phyloP scores from a whole-genome alignment of 2,797 vertebrate species.

The Loriculus beryllinus region DNA sequence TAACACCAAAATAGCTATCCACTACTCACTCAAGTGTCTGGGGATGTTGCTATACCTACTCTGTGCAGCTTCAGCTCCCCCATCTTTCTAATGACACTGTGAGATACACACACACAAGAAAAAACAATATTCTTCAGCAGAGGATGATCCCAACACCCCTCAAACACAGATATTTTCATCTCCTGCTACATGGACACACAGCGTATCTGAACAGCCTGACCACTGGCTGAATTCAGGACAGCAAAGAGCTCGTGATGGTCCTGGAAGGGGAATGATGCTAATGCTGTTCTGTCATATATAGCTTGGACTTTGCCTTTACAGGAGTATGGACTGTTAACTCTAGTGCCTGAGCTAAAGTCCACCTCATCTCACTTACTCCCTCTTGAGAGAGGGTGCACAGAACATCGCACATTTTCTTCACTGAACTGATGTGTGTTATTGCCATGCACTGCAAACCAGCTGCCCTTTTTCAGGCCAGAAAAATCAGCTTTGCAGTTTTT shows the following conservation, averaged over 20 bases:
- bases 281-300: background rate
- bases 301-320: background rate
- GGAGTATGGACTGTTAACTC: background rate
- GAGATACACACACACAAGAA: background rate
- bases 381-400: background rate
- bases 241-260: background rate
- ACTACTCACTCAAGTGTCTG: background rate
- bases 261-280: background rate
- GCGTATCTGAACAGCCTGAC: background rate
- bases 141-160: background rate
- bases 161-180: background rate
- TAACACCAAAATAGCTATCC: background rate
- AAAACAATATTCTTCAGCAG: background rate
- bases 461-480: background rate
- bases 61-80: background rate
- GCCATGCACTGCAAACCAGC: background rate
- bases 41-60: background rate
- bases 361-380: background rate
- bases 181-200: background rate
- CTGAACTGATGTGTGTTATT: fast-evolving
- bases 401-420: background rate
- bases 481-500: background rate
- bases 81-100: background rate
- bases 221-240: background rate
- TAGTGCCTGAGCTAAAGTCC: background rate